These are phyloP conservation scores for Orchestes rusci DNA, from an alignment of 2,888 invertebrate genomes.

Conservation along the genomic window DNA sequence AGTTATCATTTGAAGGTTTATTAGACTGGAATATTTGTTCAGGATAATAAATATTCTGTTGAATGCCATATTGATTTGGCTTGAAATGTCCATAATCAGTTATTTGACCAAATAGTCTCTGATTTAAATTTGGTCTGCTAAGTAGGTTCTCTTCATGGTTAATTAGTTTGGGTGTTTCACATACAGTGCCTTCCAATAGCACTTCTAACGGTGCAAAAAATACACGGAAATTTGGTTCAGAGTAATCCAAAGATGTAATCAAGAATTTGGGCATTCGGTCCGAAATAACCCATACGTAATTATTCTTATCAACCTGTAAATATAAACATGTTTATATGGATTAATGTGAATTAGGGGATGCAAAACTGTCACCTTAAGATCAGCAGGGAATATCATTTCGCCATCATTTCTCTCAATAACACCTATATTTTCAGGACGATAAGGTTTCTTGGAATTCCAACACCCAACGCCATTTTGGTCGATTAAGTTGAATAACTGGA, in stretches of 20 bases:
- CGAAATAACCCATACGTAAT: slow-evolving; percentile 73
- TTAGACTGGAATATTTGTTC: too few species aligned
- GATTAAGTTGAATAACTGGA: slow-evolving; percentile 70
- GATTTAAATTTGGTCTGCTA: too few species aligned
- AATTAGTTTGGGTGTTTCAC: slow-evolving; percentile 48
- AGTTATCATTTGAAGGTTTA: too few species aligned
- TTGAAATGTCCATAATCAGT: too few species aligned
- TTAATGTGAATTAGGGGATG: too few species aligned
- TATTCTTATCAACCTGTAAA: slow-evolving; percentile 55
- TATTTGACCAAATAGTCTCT: too few species aligned
- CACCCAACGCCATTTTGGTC: slow-evolving; percentile 79
- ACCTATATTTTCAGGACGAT: slow-evolving; percentile 58
- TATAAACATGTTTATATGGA: background rate
- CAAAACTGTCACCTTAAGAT: slow-evolving; percentile 61
- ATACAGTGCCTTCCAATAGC: slow-evolving; percentile 64
- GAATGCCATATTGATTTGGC: too few species aligned
- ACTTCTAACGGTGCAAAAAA: slow-evolving; percentile 61
- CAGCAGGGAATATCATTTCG: slow-evolving; percentile 70
- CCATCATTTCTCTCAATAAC: slow-evolving; percentile 69
- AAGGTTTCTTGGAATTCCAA: slow-evolving; percentile 61
- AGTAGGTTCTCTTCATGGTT: too few species aligned
- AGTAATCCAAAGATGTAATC: slow-evolving; percentile 57
- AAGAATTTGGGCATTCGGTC: slow-evolving; percentile 78
- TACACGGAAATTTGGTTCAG: slow-evolving; percentile 72
- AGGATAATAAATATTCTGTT: too few species aligned